Evolutionary conservation across 2,888 invertebrate genomes (phyloP), one percentile per base, ranked within the genome.

Genomic region (Drosophila mulleri): DNA sequence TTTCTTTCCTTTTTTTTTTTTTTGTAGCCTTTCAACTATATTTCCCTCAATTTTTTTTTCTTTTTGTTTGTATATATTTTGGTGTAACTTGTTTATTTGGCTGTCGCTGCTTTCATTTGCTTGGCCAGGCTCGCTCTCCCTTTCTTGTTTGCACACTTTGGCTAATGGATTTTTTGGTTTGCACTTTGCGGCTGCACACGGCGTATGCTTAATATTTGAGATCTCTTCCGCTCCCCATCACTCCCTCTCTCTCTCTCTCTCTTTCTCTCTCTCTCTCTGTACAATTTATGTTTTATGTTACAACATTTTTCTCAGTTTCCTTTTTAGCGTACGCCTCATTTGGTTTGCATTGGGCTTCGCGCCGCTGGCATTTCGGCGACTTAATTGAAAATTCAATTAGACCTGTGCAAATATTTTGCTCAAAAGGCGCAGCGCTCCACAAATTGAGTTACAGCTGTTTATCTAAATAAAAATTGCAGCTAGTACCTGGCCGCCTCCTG

Each of bases 311-410:
- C 23, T 26, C 12, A n/a, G 32, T 18, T 50, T 44, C 8, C 14
- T 20, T 50, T 41, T 41, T 20, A 26, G 45, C 58, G 12, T 56
- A 18, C 63, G 72, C 77, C 72, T 87, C 85, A 83, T 85, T 88
- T 83, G 74, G 66, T 59, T 83, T 78, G 81, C 75, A 69, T 79
- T 56, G 72, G 59, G 37, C 44, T 39, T 26, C 67, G 39, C 18
- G 50, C 58, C 61, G 58, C 50, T 65, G 70, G 72, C 75, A 68
- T 73, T 80, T 78, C 71, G 67, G 76, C 81, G 84, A 82, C 87
- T 82, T 88, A 88, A 87, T 86, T 88, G 86, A 88, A 87, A 87
- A 88, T 87, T 87, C 86, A 87, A 87, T 87, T 87, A 87, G 88
- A 87, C 82, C 88, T 88, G 88, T 78, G 83, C 86, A 87, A 87